phyloP scores from a whole-genome alignment of 1,140 invertebrate genomes.

The Popillia japonica region DNA sequence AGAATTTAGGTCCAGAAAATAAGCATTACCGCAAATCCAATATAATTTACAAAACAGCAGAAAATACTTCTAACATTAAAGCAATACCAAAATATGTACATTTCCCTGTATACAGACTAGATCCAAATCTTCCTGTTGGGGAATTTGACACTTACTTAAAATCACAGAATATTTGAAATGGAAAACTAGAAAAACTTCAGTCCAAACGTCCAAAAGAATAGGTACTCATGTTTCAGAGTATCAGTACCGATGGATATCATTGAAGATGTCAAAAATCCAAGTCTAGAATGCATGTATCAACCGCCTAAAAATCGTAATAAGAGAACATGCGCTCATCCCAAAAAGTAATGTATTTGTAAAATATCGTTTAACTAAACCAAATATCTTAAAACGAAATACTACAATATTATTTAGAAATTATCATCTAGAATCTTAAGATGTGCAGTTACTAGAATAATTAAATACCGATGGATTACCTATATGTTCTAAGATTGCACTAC shows the following conservation, averaged over 20 bases:
- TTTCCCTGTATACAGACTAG: neutral
- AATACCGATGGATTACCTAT: no score
- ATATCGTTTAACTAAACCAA: no score
- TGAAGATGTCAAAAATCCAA: neutral
- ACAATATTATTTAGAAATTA: no score
- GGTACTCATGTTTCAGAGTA: constrained; percentile 6
- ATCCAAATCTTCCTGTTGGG: neutral
- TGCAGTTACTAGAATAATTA: no score
- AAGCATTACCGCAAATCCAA: neutral
- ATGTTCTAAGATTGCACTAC: no score
- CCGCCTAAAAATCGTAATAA: no score
- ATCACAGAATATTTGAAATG: neutral
- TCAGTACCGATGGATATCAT: neutral
- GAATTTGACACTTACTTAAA: neutral
- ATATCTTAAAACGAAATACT: no score
- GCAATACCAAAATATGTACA: neutral
- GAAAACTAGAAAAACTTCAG: no score
- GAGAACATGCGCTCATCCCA: no score
- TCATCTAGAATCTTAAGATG: no score
- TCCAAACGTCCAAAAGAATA: neutral
- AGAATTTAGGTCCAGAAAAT: no score
- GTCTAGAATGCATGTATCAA: neutral
- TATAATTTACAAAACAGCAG: neutral
- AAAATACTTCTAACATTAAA: neutral
- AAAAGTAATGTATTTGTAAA: no score